A percentile compares a stretch with the other conserved stretches of the same genome.
phyloP scores from a whole-genome alignment of 2,113 vertebrate species.

The Cyanocitta stelleri region DNA sequence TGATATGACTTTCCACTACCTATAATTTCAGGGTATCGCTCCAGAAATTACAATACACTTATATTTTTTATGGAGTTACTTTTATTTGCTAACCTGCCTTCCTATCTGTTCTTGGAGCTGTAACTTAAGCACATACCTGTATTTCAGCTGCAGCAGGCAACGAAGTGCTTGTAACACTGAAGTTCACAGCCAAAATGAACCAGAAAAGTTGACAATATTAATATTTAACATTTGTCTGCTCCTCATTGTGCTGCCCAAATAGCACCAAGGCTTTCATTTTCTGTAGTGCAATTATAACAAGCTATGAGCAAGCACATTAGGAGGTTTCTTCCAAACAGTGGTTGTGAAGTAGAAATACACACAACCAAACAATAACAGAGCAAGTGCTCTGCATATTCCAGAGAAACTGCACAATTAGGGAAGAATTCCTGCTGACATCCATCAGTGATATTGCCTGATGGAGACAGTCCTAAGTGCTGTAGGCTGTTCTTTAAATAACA shows the following conservation, averaged over 20 bases:
- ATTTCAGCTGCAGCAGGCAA: neutral
- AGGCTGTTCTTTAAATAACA: neutral
- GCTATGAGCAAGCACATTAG: neutral
- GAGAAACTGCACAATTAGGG: neutral
- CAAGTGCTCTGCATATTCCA: neutral
- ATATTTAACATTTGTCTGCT: slow-evolving; percentile 17
- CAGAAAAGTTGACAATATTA: neutral
- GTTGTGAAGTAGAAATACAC: neutral
- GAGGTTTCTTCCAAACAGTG: slow-evolving; percentile 1
- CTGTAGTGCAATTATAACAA: neutral
- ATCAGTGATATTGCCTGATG: neutral
- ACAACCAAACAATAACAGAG: slow-evolving; percentile 5
- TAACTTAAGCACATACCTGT: neutral
- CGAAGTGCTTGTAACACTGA: neutral
- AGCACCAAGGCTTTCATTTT: neutral
- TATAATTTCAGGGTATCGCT: neutral
- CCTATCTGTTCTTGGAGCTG: neutral
- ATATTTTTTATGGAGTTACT: neutral
- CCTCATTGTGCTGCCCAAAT: neutral
- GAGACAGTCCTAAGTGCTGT: neutral
- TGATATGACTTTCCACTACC: neutral
- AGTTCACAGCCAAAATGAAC: neutral
- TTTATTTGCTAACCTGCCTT: neutral
- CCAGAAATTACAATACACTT: neutral
- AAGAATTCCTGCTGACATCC: neutral